Conservation (phyloP, 2,113 vertebrate genomes). For the Sialia sialis region DNA sequence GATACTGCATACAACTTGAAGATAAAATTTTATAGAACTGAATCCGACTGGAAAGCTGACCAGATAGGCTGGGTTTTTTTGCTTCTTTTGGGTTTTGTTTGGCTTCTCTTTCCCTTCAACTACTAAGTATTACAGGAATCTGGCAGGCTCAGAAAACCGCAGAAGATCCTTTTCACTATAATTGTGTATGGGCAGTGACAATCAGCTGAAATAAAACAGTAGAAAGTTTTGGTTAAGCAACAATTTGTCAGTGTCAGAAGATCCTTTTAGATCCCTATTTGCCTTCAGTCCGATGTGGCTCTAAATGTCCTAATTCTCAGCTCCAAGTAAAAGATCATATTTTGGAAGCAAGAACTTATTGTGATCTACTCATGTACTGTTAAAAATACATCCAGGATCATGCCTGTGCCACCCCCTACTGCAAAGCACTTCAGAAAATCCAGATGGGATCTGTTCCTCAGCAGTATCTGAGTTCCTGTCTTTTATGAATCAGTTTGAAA, state of each 20-base stretch:
- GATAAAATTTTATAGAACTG: background rate
- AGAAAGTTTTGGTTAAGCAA: background rate
- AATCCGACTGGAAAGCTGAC: constrained; percentile 13
- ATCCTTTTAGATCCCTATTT: background rate
- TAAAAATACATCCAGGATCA: background rate
- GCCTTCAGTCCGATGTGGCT: background rate
- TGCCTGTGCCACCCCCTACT: background rate
- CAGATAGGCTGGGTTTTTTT: background rate
- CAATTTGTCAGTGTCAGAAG: background rate
- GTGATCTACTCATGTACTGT: background rate
- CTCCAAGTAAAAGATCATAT: background rate
- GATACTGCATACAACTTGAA: background rate
- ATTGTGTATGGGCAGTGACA: background rate
- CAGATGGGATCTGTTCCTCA: background rate
- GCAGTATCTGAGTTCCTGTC: background rate
- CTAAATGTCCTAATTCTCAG: background rate
- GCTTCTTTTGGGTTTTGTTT: background rate
- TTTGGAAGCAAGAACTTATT: background rate
- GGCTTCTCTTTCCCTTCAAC: background rate
- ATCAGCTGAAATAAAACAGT: background rate
- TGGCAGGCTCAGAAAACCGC: background rate
- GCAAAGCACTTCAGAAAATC: background rate
- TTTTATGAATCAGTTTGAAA: background rate
- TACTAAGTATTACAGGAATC: background rate
- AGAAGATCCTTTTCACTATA: background rate